These are phyloP conservation scores for Naja naja DNA, from an alignment of 2,113 vertebrate genomes.

Conservation along the genomic window DNA sequence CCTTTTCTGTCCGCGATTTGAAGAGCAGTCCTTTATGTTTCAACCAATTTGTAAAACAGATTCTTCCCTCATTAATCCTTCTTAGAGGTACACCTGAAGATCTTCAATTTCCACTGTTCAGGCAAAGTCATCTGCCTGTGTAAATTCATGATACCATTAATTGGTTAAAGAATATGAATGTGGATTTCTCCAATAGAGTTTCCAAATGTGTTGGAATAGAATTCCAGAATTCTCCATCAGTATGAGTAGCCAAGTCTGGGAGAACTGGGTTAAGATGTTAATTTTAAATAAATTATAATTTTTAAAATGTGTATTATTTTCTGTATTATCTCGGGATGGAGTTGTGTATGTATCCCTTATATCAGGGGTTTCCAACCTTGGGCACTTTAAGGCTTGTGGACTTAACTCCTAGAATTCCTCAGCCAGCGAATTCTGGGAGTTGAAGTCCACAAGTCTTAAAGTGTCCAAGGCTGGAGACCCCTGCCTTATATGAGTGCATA, in stretches of 20 bases:
- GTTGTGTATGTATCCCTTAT: not conserved
- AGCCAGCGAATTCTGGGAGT: no score
- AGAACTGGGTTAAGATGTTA: not conserved
- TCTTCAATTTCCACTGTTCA: not conserved
- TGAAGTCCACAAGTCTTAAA: no score
- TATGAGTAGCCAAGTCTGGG: not conserved
- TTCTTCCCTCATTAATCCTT: not conserved
- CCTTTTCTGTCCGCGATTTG: not conserved
- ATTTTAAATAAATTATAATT: not conserved
- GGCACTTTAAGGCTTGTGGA: no score
- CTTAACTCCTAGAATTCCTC: no score
- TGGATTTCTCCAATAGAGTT: not conserved
- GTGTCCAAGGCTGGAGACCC: no score
- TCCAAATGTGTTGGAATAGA: not conserved
- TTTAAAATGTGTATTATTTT: not conserved
- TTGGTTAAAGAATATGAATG: not conserved
- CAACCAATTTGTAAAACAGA: not conserved
- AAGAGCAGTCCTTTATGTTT: not conserved
- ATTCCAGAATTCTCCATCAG: not conserved
- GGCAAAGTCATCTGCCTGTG: not conserved
- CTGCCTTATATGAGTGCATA: not conserved
- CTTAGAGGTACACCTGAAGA: not conserved
- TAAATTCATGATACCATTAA: not conserved
- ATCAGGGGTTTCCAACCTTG: no score
- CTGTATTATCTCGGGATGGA: not conserved